Base-by-base conservation (phyloP, 2,113 vertebrate genomes). In the Gorilla gorilla region DNA sequence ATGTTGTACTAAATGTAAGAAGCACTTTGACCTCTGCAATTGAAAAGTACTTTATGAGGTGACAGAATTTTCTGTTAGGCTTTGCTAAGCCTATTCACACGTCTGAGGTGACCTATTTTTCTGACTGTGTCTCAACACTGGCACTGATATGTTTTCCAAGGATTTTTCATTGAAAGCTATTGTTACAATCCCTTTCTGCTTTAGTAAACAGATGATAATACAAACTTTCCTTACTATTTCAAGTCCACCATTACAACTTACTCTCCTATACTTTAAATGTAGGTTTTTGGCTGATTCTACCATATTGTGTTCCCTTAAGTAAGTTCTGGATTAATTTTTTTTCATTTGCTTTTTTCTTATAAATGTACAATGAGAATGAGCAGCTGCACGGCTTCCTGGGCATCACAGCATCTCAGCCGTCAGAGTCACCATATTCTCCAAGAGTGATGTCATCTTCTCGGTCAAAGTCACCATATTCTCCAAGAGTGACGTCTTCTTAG, bases 301-400 rank as follows among this genome's bases (percentile, higher is more conserved):
- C 66, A 30, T 87, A 64, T 38, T 0, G 5, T 90, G 5, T 75
- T 80, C 27, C 27, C 23, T 93, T 94, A 91, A 93, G 68, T 83
- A 94, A 75, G 10, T 93, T 61, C 40, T 38, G 40, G 11, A 40
- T 87, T 66, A 40, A 40, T 85, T 96, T 50, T n/a, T 85, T 91
- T 94, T 85, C 59, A 66, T 83, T 85, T 92, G 45, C 68, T 17
- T 93, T 35, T 90, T 91, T 83, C 30, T 70, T 50, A 70, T 90
- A 87, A 64, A 84, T 59, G 35, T 55, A 83, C 83, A 93, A 94
- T 85, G 38, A 88, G 79, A 94, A 66, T 90, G 27, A 90, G 22
- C 11, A 89, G 59, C 66, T 82, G 22, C 4, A 14, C 11, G 45
- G 6, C 48, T 94, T 84, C 22, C 59, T 78, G 59, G 40, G 25